Percentiles rank a stretch among this genome's conserved stretches.
Evolutionary conservation across 2,113 vertebrate genomes (phyloP).

Genomic region (Oncorhynchus gorbuscha): DNA sequence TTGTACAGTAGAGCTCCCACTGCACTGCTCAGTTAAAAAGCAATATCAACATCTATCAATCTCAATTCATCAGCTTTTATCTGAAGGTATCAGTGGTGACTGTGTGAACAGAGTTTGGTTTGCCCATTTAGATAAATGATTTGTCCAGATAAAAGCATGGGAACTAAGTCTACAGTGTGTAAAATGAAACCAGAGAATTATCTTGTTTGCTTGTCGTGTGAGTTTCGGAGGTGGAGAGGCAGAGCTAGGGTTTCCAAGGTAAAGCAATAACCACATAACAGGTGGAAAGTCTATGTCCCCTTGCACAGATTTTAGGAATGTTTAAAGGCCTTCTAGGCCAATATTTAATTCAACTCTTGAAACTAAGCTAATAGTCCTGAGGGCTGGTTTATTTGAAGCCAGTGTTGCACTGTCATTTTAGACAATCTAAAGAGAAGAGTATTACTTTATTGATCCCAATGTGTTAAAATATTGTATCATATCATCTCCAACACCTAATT

Average conservation of each 20-base stretch:
- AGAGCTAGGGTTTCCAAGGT: not conserved
- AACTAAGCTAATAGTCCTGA: not conserved
- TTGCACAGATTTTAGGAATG: not conserved
- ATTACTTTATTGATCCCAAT: too few relatives aligned
- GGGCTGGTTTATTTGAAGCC: not conserved
- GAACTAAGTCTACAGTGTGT: not conserved
- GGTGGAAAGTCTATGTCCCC: not conserved
- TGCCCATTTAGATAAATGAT: constrained; percentile 9
- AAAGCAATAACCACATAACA: not conserved
- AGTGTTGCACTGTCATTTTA: too few relatives aligned
- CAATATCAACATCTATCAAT: not conserved
- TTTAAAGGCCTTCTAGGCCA: too few relatives aligned
- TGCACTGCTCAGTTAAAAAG: not conserved
- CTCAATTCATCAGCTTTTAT: not conserved
- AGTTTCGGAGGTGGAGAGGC: constrained; percentile 58
- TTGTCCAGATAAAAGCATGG: not conserved
- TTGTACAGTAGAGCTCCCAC: too few relatives aligned
- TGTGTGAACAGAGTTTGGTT: constrained; percentile 14
- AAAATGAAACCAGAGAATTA: constrained; percentile 33
- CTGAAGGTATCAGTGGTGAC: not conserved
- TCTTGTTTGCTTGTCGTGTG: constrained; percentile 37
- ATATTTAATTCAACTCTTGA: too few relatives aligned
- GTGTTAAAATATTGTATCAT: too few relatives aligned
- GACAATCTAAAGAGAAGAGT: too few relatives aligned
- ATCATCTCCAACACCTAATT: too few relatives aligned